Base-by-base conservation (phyloP, 2,797 vertebrate genomes). In the Triplophysa yarkandensis region DNA sequence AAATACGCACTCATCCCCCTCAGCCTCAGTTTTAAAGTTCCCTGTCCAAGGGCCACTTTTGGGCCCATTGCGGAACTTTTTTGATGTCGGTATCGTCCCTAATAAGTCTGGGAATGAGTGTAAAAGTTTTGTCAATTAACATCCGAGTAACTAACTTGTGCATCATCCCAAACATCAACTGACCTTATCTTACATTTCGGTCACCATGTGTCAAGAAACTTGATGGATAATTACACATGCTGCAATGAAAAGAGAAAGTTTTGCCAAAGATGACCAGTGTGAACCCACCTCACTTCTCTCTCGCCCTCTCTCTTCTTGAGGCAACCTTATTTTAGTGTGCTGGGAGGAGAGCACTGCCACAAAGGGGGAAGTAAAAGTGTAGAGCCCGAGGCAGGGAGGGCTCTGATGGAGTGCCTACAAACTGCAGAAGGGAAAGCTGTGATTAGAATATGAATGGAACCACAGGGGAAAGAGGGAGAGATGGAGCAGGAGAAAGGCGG, bases 361-460 rank as follows among this genome's bases (percentile, higher is more conserved):
- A 93, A 94, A 90, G 92, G 88, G 93, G 93, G 93, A 91, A 94
- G 94, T 93, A 92, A 94, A 93, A 93, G 92, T 93, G 94, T 92
- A 93, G 92, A 94, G 91, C 92, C 91, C 87, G 81, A 89, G 88
- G 90, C 92, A 92, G 91, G 80, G 91, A 90, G 92, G 93, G 92
- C 93, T 93, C 91, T 92, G 93, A 94, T 94, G 93, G 94, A 98
- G 95, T 95, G 95, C 92, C 93, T 93, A 94, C 93, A 93, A 91
- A 90, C 94, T 95, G 91, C 93, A 94, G 94, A 93, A 95, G 95
- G 94, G 94, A 94, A 95, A 95, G 93, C 94, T 96, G 97, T 99
- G 97, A 99, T 98, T 98, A 98, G 97, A 98, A 99, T 98, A 98
- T 98, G 96, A 98, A 99, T 98, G 92, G 94, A 93, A 90, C 94